Base-by-base conservation (phyloP, 1,140 invertebrate species). In the Amyelois transitella region DNA sequence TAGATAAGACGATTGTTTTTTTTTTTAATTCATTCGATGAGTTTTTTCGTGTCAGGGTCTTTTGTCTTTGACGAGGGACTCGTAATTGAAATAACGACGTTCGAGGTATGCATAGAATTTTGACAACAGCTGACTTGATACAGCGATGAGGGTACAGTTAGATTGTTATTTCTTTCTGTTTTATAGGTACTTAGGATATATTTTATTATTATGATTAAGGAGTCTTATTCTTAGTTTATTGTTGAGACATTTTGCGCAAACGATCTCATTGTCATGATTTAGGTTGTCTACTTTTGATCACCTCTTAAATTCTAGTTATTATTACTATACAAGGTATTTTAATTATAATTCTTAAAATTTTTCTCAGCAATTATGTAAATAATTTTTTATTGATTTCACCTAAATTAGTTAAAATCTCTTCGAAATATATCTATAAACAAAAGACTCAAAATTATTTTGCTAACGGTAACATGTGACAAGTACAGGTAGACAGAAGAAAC, bases 31-130 rank as follows among this genome's bases (percentile, higher is more conserved):
- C 64, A 56, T 61, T 62, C 74, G 75, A 75, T 71, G 72, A 71
- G 56, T 59, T 63, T 60, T 68, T 69, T 72, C 69, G 68, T 84
- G 80, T 82, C 81, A 81, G 75, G 54, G 66, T 75, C 81, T 81
- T 85, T 87, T 87, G 84, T 87, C 81, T 84, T 82, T 87, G 84
- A 87, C 81, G 75, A 83, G 77, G 83, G 83, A 66, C 66, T 43
- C 61, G 77, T 85, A 85, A 85, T 87, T 85, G 84, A 84, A 85
- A 85, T 84, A 85, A 85, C 80, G 79, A 80, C 69, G 68, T 72
- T 71, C 78, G 64, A 58, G 80, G 84, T 77, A 87, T 85, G 81
- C 73, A 57, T 80, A 77, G 81, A 83, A 87, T 87, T 83, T 77
- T 75, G 75, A 75, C 72, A 84, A 83, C 84, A 87, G 79, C 84